Evolutionary conservation across 2,113 vertebrate species (phyloP).

Genomic region (Pachycephala philippinensis): DNA sequence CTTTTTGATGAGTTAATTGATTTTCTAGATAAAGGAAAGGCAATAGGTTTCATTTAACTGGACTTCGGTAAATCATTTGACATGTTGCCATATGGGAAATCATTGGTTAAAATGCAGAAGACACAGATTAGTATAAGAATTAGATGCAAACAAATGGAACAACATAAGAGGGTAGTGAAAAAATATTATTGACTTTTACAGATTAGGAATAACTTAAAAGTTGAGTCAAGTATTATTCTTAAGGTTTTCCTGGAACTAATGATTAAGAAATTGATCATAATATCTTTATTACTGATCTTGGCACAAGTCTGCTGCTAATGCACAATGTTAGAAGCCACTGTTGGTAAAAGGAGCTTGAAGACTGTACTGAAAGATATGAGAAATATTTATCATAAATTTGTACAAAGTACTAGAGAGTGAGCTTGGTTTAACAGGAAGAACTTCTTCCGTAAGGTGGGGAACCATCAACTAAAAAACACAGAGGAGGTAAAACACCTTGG

Average conservation of each 20-base stretch:
- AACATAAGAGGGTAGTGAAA: not conserved
- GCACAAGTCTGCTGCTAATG: not conserved
- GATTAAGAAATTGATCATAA: not conserved
- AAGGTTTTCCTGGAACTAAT: not conserved
- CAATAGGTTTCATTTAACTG: not conserved
- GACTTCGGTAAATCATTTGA: not conserved
- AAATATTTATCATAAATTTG: not conserved
- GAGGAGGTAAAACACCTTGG: not conserved
- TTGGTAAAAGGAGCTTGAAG: not conserved
- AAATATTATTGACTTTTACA: not conserved
- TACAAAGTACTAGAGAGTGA: not conserved
- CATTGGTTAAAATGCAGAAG: not conserved
- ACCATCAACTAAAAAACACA: not conserved
- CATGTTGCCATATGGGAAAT: not conserved
- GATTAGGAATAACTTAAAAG: not conserved
- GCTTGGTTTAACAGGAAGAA: not conserved
- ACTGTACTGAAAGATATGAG: not conserved
- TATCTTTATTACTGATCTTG: not conserved
- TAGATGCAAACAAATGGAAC: not conserved
- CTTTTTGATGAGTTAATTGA: slow-evolving; percentile 18
- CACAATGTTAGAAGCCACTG: not conserved
- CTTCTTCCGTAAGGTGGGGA: not conserved
- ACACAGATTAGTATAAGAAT: not conserved
- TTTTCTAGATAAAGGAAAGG: slow-evolving; percentile 8
- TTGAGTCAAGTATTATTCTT: not conserved